These are phyloP conservation scores for Drosophila pruinosa DNA, from an alignment of 1,140 invertebrate genomes.

Conservation along the genomic window DNA sequence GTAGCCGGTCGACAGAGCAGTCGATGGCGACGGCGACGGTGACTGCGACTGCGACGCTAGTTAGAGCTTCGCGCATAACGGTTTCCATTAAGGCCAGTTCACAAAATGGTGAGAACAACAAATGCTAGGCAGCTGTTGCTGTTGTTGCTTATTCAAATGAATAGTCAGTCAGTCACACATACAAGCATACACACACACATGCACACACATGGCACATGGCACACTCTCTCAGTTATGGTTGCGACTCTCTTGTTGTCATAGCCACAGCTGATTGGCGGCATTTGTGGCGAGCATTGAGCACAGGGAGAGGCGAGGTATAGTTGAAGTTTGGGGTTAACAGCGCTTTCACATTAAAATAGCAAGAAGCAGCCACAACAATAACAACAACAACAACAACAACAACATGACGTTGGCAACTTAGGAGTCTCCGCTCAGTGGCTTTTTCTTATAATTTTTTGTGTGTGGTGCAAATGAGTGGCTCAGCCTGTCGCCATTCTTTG, in stretches of 20 bases:
- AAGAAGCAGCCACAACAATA: constrained; percentile 66
- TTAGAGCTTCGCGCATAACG: constrained; percentile 68
- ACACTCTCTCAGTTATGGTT: constrained; percentile 24
- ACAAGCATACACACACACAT: constrained; percentile 27
- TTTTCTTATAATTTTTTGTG: constrained; percentile 70
- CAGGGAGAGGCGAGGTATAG: neutral
- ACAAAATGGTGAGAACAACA: constrained; percentile 61
- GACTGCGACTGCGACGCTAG: constrained; percentile 27
- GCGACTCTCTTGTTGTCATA: constrained; percentile 50
- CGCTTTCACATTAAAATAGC: constrained; percentile 81
- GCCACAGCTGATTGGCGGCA: constrained; percentile 74
- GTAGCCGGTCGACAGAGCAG: constrained; percentile 47
- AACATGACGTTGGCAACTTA: constrained; percentile 13
- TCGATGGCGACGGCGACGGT: constrained; percentile 16
- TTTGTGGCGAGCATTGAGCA: constrained; percentile 29
- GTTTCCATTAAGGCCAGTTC: constrained; percentile 81
- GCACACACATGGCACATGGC: no score
- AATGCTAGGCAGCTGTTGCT: constrained; percentile 52
- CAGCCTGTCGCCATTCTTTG: constrained; percentile 69
- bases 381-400: constrained; percentile 30
- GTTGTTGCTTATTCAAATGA: constrained; percentile 76
- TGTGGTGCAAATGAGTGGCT: constrained; percentile 72
- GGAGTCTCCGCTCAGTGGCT: constrained; percentile 36
- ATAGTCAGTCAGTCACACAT: constrained; percentile 37
- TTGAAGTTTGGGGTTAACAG: constrained; percentile 64